Evolutionary conservation across 2,113 vertebrate species (phyloP).

Genomic region (Chloropsis hardwickii): DNA sequence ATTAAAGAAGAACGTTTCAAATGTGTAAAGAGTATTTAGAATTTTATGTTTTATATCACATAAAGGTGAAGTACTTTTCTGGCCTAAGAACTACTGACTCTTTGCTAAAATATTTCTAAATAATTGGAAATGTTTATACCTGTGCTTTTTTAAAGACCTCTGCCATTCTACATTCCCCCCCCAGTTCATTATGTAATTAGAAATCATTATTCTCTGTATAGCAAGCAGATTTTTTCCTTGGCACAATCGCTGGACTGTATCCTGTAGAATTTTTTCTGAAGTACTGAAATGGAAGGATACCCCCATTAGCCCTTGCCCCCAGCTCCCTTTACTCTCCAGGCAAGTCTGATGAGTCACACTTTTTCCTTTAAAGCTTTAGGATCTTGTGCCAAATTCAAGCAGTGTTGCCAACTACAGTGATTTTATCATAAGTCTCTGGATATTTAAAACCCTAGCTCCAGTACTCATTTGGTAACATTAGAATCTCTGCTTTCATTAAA

Average conservation of each 20-base stretch:
- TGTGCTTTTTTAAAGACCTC: background rate
- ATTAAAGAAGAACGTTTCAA: background rate
- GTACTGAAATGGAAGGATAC: slow-evolving; percentile 50
- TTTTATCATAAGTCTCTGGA: slow-evolving; percentile 47
- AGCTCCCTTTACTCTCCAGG: slow-evolving; percentile 48
- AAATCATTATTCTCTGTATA: slow-evolving; percentile 16
- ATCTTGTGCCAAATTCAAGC: slow-evolving; percentile 50
- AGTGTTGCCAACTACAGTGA: slow-evolving; percentile 25
- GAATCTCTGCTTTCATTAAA: slow-evolving; percentile 36
- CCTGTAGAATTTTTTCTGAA: slow-evolving; percentile 50
- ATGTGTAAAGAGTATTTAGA: background rate
- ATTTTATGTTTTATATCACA: background rate
- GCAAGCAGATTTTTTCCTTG: slow-evolving; percentile 24
- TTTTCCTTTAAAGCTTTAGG: slow-evolving; percentile 43
- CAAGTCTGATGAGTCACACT: slow-evolving; percentile 55
- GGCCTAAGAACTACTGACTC: background rate
- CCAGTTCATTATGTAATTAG: background rate
- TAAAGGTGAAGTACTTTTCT: background rate
- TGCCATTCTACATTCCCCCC: background rate
- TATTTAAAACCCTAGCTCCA: slow-evolving; percentile 32
- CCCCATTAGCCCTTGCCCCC: slow-evolving; percentile 36
- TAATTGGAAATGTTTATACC: background rate
- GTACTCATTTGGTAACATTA: slow-evolving; percentile 28
- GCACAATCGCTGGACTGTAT: slow-evolving; percentile 24
- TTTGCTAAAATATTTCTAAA: background rate